Percentiles rank a stretch among this genome's conserved stretches.
These are phyloP conservation scores for Antheraea pernyi DNA, from an alignment of 1,140 invertebrate genomes.

Conservation along the genomic window DNA sequence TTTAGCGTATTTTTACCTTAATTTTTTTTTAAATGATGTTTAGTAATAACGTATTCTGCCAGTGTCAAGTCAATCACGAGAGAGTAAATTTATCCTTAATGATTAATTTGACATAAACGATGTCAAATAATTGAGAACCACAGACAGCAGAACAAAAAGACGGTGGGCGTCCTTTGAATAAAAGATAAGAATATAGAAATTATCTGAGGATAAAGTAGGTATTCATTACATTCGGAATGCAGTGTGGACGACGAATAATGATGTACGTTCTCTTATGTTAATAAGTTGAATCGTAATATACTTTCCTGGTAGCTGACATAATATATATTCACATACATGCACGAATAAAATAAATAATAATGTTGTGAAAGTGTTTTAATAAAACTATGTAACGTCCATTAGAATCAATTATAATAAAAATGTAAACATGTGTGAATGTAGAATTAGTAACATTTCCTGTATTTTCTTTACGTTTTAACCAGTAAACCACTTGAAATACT, in stretches of 20 bases:
- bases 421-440: background rate
- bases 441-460: no score
- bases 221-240: background rate
- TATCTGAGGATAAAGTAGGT: no score
- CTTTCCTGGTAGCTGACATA: background rate
- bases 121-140: no score
- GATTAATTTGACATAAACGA: no score
- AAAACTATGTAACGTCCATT: background rate
- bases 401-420: background rate
- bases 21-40: no score
- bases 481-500: no score
- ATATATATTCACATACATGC: background rate
- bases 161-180: background rate
- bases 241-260: background rate
- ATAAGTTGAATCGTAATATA: no score
- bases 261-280: background rate
- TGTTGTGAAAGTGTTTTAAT: background rate
- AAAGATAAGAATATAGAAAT: background rate
- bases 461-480: background rate
- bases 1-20: no score
- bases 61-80: no score
- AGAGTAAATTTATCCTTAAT: no score
- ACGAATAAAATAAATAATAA: background rate
- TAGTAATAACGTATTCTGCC: no score
- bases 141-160: no score